Evolutionary conservation across 1,140 invertebrate species (phyloP).

Genomic region (Drosophila leontia): DNA sequence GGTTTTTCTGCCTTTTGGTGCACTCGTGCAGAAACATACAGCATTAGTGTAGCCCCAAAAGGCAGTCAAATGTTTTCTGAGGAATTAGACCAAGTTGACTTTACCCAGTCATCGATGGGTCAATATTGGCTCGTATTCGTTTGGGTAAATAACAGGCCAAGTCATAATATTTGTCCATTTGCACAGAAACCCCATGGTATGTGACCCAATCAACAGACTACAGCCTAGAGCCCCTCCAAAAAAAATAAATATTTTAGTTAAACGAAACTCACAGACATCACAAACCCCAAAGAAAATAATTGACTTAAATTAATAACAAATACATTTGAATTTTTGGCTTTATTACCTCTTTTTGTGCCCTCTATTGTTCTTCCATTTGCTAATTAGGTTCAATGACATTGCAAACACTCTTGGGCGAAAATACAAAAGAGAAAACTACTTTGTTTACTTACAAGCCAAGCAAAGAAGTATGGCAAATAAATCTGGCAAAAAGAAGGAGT

Average conservation of each 20-base stretch:
- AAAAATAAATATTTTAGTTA: neutral
- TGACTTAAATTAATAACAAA: conserved; percentile 6
- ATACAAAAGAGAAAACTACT: conserved; percentile 24
- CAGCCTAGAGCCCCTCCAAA: neutral
- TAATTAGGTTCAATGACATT: conserved; percentile 34
- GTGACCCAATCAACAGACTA: conserved; percentile 29
- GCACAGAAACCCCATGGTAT: conserved; percentile 14
- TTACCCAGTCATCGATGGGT: conserved; percentile 40
- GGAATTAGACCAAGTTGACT: conserved; percentile 31
- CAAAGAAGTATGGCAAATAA: conserved; percentile 21
- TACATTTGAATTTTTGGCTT: too few species aligned
- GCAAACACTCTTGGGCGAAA: conserved; percentile 2
- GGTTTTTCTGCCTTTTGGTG: conserved; percentile 8
- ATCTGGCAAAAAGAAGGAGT: neutral
- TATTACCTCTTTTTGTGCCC: neutral
- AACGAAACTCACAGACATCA: neutral
- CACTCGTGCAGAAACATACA: conserved; percentile 25
- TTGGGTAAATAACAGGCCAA: conserved; percentile 17
- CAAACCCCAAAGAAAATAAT: neutral
- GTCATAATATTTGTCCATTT: conserved; percentile 37
- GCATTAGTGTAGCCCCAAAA: conserved; percentile 8
- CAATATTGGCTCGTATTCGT: conserved; percentile 28
- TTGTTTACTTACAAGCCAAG: conserved; percentile 26
- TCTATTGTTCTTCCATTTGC: conserved; percentile 13
- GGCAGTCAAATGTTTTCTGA: conserved; percentile 12